Evolutionary conservation across 2,888 invertebrate genomes (phyloP).

Genomic region (Mamestra brassicae): DNA sequence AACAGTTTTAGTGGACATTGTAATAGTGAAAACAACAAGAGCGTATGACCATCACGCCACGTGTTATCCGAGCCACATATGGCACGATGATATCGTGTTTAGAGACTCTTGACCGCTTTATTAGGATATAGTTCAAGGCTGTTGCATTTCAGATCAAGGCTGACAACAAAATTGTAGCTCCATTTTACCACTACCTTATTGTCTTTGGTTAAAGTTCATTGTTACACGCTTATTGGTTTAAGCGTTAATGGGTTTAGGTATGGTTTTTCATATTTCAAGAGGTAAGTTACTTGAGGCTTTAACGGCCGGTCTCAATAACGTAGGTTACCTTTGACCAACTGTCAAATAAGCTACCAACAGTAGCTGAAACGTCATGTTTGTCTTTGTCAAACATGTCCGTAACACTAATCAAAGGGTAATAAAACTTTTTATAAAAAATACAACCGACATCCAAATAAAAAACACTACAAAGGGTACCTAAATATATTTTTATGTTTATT

Average conservation of each 20-base stretch:
- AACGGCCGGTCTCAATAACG: too few relatives aligned
- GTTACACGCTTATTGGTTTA: neutral
- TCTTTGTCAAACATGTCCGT: too few relatives aligned
- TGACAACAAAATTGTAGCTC: constrained; percentile 29
- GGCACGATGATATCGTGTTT: constrained; percentile 59
- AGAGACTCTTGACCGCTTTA: constrained; percentile 50
- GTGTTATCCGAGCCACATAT: constrained; percentile 51
- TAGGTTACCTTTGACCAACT: neutral
- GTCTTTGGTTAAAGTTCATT: neutral
- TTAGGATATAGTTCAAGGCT: constrained; percentile 64
- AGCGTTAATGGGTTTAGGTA: too few relatives aligned
- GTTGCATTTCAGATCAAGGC: constrained; percentile 60
- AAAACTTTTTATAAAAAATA: too few relatives aligned
- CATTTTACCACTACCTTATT: constrained; percentile 9
- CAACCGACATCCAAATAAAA: too few relatives aligned
- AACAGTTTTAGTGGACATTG: constrained; percentile 39
- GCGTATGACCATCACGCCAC: constrained; percentile 54
- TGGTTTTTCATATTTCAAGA: neutral
- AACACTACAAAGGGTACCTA: too few relatives aligned
- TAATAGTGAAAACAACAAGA: constrained; percentile 50
- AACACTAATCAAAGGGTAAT: too few relatives aligned
- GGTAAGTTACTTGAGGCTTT: neutral
- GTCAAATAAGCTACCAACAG: too few relatives aligned
- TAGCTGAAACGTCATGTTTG: too few relatives aligned
- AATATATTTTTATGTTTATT: too few relatives aligned